These are phyloP conservation scores for Caenorhabditis macrosperma DNA, from an alignment of 2,888 invertebrate species.

Conservation along the genomic window DNA sequence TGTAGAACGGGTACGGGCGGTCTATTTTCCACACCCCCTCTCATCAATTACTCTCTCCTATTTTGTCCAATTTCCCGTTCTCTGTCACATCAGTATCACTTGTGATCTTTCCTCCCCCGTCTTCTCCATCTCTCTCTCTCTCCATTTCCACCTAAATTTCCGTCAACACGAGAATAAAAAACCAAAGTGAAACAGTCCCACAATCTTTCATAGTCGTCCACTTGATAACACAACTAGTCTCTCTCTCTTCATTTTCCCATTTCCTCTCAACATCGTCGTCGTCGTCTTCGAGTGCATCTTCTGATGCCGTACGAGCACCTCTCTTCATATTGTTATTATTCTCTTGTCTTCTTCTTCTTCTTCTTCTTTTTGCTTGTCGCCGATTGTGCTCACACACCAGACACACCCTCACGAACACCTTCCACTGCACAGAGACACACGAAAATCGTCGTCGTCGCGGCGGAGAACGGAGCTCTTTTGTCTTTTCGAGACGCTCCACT, in stretches of 20 bases:
- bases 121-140: not conserved
- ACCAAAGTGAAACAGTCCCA: not conserved
- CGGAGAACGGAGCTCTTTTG: not conserved
- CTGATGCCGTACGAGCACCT: not conserved
- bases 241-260: not conserved
- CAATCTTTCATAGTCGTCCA: slow-evolving; percentile 12
- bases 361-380: not conserved
- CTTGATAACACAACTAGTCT: slow-evolving; percentile 8
- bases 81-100: not conserved
- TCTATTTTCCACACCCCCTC: slow-evolving; percentile 1
- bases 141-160: not conserved
- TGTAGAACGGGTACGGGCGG: too few species aligned
- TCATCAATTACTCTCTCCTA: slow-evolving; percentile 10
- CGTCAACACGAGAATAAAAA: slow-evolving; percentile 20
- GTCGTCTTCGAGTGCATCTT: slow-evolving; percentile 3
- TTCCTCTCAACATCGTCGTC: not conserved
- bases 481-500: too few species aligned
- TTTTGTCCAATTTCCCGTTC: not conserved
- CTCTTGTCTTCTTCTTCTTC: slow-evolving; percentile 13
- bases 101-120: not conserved
- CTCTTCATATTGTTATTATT: slow-evolving; percentile 36
- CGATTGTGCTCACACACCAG: not conserved
- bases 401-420: slow-evolving; percentile 15
- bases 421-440: too few species aligned
- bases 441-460: too few species aligned